Evolutionary conservation across 2,888 invertebrate species (phyloP), one percentile per base, ranked within the genome.

Genomic region (Eucera pruinosa): DNA sequence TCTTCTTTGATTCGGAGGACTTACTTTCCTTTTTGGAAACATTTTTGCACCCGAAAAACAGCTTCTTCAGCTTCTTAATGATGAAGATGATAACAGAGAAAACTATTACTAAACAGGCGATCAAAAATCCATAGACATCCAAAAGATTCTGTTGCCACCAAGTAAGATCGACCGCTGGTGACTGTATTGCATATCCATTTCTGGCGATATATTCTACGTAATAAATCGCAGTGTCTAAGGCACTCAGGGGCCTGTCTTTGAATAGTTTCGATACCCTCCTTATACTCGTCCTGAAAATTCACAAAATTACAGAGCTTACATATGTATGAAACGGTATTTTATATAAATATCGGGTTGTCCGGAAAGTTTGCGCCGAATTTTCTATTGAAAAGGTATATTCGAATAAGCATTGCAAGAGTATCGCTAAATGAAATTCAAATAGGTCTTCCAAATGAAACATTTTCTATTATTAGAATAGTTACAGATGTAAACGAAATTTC

Each of bases 71-170:
- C 18, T 54, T 77, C 20, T 58, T 20, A 0, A 76, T 2, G 0
- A 76, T 0, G 7, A 52, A 30, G 2, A 62, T 18, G 0, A 15
- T 2, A 2, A 71, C 0, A 36, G 39, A 65, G 1, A 83, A 23
- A 3, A 52, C 43, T 1, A 25, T 0, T 5, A 33, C 0, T 3
- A 73, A 2, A 23, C 74, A 33, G 1, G 84, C 20, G 0, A 92
- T 18, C 1, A 93, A 84, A 80, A 93, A 93, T 5, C 89, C 93
- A 45, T 94, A 90, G 36, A 95, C 92, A 87, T 95, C 95, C 3
- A 94, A 72, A 41, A 93, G 83, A 25, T 92, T 74, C 74, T 92
- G 91, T 81, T 93, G 92, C 85, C 93, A 91, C 80, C 93, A 92
- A 3, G 90, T 65, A 4, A 91, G 81, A 2, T 86, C 68, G 33